phyloP scores from a whole-genome alignment of 2,888 invertebrate species.

The Drosophila mulleri region DNA sequence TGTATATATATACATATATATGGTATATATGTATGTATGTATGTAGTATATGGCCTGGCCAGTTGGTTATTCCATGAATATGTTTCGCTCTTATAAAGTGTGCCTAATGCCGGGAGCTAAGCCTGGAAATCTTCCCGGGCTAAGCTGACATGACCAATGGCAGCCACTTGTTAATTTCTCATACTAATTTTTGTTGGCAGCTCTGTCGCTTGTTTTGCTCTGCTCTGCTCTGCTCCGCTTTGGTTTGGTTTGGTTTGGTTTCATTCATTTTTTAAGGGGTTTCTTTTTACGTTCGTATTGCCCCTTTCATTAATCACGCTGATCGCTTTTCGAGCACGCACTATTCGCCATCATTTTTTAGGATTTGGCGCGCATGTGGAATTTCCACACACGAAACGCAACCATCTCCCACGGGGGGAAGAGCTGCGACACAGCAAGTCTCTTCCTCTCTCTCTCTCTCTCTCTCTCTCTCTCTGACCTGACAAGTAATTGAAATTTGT shows the following conservation, averaged over 20 bases:
- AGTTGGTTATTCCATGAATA: conserved; percentile 40
- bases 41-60: not conserved
- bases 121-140: conserved; percentile 48
- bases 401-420: conserved; percentile 26
- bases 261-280: conserved; percentile 32
- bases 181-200: conserved; percentile 65
- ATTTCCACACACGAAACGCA: conserved; percentile 33
- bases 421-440: conserved; percentile 47
- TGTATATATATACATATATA: conserved; percentile 28
- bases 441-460: conserved; percentile 17
- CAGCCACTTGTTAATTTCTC: conserved; percentile 77
- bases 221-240: not conserved
- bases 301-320: conserved; percentile 80
- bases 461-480: conserved; percentile 17
- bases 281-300: conserved; percentile 22
- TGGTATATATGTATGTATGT: not conserved
- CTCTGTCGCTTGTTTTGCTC: conserved; percentile 24
- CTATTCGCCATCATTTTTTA: conserved; percentile 79
- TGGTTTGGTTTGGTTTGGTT: conserved; percentile 26
- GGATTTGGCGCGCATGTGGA: conserved; percentile 69
- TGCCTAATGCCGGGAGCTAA: conserved; percentile 36
- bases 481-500: conserved; percentile 72
- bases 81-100: conserved; percentile 39
- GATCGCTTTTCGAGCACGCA: conserved; percentile 81
- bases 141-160: conserved; percentile 80